These are phyloP conservation scores for Notiomystis cincta DNA, from an alignment of 2,113 vertebrate genomes.

Conservation along the genomic window DNA sequence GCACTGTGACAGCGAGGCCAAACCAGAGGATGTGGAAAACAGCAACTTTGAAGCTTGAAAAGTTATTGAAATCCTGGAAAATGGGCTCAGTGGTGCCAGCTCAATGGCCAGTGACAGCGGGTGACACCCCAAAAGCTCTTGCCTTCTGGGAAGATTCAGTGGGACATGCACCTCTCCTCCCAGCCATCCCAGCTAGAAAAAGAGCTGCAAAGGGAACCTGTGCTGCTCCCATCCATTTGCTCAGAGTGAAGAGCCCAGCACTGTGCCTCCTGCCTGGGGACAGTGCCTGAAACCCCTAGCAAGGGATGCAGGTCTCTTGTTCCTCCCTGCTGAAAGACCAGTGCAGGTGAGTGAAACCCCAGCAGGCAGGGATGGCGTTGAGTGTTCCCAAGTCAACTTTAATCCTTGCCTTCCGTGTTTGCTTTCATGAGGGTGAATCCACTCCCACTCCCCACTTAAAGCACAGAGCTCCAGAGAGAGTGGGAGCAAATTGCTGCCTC, in stretches of 20 bases:
- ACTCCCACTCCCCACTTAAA: conserved; percentile 10
- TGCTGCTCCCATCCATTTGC: not conserved
- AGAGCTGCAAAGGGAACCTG: not conserved
- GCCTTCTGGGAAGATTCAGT: not conserved
- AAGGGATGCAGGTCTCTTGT: not conserved
- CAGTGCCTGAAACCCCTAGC: not conserved
- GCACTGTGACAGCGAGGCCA: not conserved
- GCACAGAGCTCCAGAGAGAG: not conserved
- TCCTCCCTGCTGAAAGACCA: not conserved
- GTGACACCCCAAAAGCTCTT: not conserved
- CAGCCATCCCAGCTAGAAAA: not conserved
- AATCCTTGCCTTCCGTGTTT: not conserved
- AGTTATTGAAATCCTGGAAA: not conserved
- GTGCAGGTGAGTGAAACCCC: not conserved
- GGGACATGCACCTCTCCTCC: not conserved
- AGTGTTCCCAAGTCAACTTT: not conserved
- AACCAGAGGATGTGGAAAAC: not conserved
- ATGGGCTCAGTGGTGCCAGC: not conserved
- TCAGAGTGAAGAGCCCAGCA: not conserved
- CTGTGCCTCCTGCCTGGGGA: not conserved
- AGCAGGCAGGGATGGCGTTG: not conserved
- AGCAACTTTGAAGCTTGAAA: not conserved
- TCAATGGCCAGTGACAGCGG: not conserved
- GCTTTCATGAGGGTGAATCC: not conserved
- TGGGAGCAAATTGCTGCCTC: conserved; percentile 41